Evolutionary conservation across 2,888 invertebrate genomes (phyloP).

Genomic region (Tetranychus truncatus): DNA sequence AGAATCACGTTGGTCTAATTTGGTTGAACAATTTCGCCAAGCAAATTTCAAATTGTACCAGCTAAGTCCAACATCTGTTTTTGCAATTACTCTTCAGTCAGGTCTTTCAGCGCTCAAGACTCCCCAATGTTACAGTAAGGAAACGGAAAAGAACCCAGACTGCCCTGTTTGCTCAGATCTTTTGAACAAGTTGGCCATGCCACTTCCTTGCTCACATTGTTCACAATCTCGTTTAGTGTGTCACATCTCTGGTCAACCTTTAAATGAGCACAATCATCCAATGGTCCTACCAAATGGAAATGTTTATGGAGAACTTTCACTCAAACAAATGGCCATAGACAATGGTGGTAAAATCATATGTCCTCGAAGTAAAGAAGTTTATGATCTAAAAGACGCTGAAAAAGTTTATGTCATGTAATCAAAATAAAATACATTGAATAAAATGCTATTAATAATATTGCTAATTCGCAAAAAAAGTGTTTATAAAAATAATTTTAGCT

Average conservation of each 20-base stretch:
- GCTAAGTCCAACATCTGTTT: constrained; percentile 69
- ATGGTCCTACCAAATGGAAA: constrained; percentile 97
- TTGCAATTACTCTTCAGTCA: constrained; percentile 75
- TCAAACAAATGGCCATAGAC: constrained; percentile 70
- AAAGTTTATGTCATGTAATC: constrained; percentile 90
- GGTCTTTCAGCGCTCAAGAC: constrained; percentile 89
- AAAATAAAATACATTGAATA: not conserved
- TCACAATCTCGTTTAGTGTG: constrained; percentile 88
- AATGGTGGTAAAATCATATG: constrained; percentile 81
- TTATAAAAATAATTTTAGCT: no score
- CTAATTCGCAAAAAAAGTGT: no score
- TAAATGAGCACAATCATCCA: constrained; percentile 94
- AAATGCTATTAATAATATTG: no score
- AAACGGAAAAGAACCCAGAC: constrained; percentile 49
- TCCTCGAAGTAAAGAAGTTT: constrained; percentile 80
- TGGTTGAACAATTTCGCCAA: constrained; percentile 73
- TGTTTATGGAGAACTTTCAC: constrained; percentile 82
- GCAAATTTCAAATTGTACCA: constrained; percentile 90
- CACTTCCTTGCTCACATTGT: constrained; percentile 77
- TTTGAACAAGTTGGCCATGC: constrained; percentile 62
- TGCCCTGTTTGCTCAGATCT: constrained; percentile 84
- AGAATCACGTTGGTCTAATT: constrained; percentile 56
- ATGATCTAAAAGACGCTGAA: constrained; percentile 71
- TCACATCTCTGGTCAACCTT: constrained; percentile 62
- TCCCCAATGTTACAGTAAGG: constrained; percentile 39